Base-by-base conservation (phyloP, 2,797 vertebrate species). In the Ctenopoma multispine region DNA sequence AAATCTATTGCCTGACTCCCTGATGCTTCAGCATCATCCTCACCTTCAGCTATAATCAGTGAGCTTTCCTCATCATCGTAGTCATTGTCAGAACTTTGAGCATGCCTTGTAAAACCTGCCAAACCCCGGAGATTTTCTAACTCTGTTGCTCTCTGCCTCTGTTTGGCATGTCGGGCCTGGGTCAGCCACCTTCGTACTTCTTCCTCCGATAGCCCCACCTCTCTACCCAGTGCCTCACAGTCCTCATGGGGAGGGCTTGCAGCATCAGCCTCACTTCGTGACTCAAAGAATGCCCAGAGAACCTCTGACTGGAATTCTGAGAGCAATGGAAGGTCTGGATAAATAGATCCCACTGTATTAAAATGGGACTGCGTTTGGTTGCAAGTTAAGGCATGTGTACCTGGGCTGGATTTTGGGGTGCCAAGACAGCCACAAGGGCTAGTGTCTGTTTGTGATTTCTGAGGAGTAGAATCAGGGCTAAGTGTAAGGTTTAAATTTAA, bases 241-340 rank as follows among this genome's bases (percentile, higher is more conserved):
- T 95, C 95, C 67, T 95, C 94, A n/a, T 63, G 88, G 11, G 90
- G 91, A 60, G 94, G 93, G 77, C 92, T 93, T 1, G 90, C 92
- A 13, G 93, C 92, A 55, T 95, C 93, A 2, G 93, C 90, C 78
- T 94, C 93, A 57, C 93, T 93, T 15, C 93, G 90, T 0, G 94
- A 95, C 83, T 95, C 94, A 36, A 96, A 90, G 69, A 95, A 95
- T 0, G 94, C 95, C 92, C 90, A 93, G 51, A 95, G 92, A 69
- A 95, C 93, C 87, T 95, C 94, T 0, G 92, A 91, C 86, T 95
- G 95, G 72, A 95, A 95, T 85, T 95, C 95, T 0, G 93, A 91
- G 53, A 95, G 87, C 7, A 81, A 63, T 55, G 91, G 92, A 72
- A 91, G 78, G 57, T 92, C 92, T 47, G 81, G 73, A 70, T 80